Evolutionary conservation across 2,113 vertebrate genomes (phyloP).

Genomic region (Mugil cephalus): DNA sequence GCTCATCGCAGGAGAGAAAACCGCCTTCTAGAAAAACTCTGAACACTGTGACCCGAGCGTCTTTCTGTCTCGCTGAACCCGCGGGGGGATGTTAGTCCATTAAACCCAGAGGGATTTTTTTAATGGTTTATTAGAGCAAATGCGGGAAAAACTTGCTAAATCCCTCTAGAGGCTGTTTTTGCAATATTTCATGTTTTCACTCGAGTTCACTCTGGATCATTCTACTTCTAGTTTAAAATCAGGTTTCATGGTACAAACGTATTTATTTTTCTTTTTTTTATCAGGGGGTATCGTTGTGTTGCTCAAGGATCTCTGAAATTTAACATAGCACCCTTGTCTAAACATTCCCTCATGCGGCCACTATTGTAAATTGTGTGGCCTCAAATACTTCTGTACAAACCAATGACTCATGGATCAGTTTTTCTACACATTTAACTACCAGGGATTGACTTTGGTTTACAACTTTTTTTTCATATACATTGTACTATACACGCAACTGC

Average conservation of each 20-base stretch:
- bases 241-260: neutral
- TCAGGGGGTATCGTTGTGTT: neutral
- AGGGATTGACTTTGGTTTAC: too few relatives aligned
- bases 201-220: neutral
- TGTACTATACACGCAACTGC: too few relatives aligned
- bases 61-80: neutral
- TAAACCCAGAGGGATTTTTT: neutral
- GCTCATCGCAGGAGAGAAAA: constrained; percentile 82
- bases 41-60: neutral
- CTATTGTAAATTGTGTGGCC: neutral
- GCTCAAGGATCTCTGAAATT: too few relatives aligned
- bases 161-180: neutral
- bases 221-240: neutral
- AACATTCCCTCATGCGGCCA: neutral
- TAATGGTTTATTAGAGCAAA: neutral
- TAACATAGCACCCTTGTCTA: too few relatives aligned
- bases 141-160: neutral
- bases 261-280: neutral
- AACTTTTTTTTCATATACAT: too few relatives aligned
- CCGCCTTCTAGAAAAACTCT: constrained; percentile 77
- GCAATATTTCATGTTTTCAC: neutral
- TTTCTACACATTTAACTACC: too few relatives aligned
- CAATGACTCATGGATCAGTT: too few relatives aligned
- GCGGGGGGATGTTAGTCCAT: neutral
- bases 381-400: neutral